A percentile compares a stretch with the other conserved stretches of the same genome.
Conservation (phyloP, 2,113 vertebrate genomes). For the Tapirus terrestris region DNA sequence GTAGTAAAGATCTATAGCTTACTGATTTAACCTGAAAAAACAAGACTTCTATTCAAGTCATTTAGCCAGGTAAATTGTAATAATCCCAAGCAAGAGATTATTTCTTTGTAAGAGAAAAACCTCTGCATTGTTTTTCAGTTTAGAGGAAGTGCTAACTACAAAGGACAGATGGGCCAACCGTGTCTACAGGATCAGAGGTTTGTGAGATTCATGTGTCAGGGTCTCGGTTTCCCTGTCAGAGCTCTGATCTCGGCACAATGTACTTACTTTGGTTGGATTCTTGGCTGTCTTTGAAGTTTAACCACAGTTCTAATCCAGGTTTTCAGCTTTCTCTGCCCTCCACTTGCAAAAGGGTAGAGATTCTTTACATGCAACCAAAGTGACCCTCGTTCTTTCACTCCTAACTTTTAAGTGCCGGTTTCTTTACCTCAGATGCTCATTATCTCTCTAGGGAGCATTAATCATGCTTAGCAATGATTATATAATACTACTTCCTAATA, state of each 20-base stretch:
- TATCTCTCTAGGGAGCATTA: not conserved
- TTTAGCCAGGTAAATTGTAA: conserved; percentile 47
- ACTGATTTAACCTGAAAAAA: not conserved
- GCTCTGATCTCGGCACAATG: not conserved
- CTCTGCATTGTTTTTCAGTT: not conserved
- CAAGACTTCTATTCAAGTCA: not conserved
- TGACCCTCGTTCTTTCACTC: not conserved
- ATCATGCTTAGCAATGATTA: not conserved
- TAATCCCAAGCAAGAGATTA: not conserved
- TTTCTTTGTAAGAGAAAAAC: not conserved
- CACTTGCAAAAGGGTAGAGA: not conserved
- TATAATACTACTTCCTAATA: not conserved
- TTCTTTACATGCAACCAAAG: not conserved
- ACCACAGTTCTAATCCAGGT: not conserved
- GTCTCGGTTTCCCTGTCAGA: not conserved
- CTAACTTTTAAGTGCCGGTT: not conserved
- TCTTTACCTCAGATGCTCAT: not conserved
- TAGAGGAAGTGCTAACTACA: not conserved
- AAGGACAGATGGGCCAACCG: not conserved
- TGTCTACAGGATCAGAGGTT: not conserved
- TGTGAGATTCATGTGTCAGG: not conserved
- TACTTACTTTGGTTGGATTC: not conserved
- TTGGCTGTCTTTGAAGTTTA: not conserved
- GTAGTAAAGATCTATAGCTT: not conserved
- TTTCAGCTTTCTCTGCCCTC: not conserved